Base-by-base conservation (phyloP, 2,113 vertebrate species). In the Rana temporaria region DNA sequence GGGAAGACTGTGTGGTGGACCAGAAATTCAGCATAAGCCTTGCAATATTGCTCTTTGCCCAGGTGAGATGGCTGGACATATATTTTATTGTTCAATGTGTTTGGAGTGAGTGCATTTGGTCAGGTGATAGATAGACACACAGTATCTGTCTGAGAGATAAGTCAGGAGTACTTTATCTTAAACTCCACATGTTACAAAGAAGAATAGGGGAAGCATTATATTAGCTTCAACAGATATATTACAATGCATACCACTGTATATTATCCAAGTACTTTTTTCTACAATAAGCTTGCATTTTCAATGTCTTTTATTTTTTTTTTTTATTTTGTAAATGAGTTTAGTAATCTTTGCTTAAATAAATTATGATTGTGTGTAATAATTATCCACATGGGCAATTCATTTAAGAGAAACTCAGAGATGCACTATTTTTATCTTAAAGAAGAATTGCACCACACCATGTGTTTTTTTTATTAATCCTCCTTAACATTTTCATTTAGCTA, bases 1-100 rank as follows among this genome's bases (percentile, higher is more conserved):
- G 88, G 98, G 98, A 89, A 93, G 97, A 89, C 95, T 95, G 12
- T 99, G 98, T 87, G 98, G 99, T 79, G 98, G 98, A 90, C 97
- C 97, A 1, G 98, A 99, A 89, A 98, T 96, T 60, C 98, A 99
- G 89, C 98, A 97, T 90, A 99, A 99, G 91, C 97, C 97, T 90
- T 99, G 98, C 95, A 99, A 99, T 94, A 99, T 99, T 90, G 98
- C 98, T 85, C 96, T 99, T 76, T 99, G 98, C 85, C 98, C 98
- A 93, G 98, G 98, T 99, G 88, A 93, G 93, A 84, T 22, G 38
- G 53, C 53, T 56, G 22, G 56, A 22, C 48, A 55, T 20, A 53
- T 56, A 78, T 63, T 63, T 24, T 76, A 63, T 17, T 24, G 59
- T 48, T 64, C 22, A 30, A 63, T n/a, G 12, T 24, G 71, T 73